Evolutionary conservation across 2,888 invertebrate species (phyloP).

Genomic region (Aspidiotus destructor): DNA sequence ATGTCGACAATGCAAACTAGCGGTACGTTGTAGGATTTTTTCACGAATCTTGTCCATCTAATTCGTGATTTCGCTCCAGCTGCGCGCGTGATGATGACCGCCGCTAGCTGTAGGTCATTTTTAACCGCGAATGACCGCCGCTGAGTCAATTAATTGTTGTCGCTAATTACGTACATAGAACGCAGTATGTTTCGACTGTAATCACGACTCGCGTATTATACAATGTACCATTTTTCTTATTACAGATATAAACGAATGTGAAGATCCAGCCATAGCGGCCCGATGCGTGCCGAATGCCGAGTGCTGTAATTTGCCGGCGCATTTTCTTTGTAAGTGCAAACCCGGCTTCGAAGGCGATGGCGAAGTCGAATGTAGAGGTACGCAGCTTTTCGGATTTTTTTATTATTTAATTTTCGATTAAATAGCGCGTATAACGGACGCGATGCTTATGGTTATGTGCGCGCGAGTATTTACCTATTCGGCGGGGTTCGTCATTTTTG

Average conservation of each 20-base stretch:
- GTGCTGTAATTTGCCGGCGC: slow-evolving; percentile 88
- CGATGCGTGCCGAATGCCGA: slow-evolving; percentile 85
- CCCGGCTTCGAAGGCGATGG: slow-evolving; percentile 86
- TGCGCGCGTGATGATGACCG: neutral
- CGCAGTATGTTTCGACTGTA: neutral
- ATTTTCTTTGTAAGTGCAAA: slow-evolving; percentile 88
- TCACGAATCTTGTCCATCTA: slow-evolving; percentile 1
- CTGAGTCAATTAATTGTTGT: neutral
- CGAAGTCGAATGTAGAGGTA: slow-evolving; percentile 73
- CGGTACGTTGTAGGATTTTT: neutral
- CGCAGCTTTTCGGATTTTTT: no score
- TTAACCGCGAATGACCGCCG: neutral
- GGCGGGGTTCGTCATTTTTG: no score
- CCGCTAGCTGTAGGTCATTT: neutral
- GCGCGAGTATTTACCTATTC: no score
- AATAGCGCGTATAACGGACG: no score
- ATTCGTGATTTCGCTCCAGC: slow-evolving; percentile 2
- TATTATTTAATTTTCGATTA: no score
- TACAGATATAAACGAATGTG: slow-evolving; percentile 88
- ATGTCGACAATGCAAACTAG: neutral
- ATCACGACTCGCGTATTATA: neutral
- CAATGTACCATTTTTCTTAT: slow-evolving; percentile 32
- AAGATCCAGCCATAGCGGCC: slow-evolving; percentile 69
- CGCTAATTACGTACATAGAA: neutral
- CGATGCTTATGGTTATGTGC: no score